Percentiles rank a stretch among this genome's conserved stretches.
Conservation (phyloP, 92 coral and sea anemone species). For the Paramuricea clavata region DNA sequence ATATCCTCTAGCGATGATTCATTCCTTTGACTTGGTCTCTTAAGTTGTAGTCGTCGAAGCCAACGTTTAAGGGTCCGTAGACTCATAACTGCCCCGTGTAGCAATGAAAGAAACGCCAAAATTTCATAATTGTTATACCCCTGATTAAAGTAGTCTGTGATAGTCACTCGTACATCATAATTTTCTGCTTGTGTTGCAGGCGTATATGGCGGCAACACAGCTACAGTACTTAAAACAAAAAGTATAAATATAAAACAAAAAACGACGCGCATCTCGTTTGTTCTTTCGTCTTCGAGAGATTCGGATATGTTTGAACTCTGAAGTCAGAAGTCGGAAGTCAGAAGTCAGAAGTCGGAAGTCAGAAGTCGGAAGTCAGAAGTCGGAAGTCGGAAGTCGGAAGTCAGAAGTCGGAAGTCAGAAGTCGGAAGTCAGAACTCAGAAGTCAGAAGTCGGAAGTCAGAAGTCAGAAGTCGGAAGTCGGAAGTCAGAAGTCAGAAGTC, state of each 20-base stretch:
- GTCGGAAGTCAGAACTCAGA: no score
- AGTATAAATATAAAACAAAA: neutral
- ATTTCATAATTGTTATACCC: slow-evolving; percentile 35
- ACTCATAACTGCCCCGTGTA: slow-evolving; percentile 27
- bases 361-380: no score
- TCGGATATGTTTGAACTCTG: no score
- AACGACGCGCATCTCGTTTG: neutral
- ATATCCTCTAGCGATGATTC: slow-evolving; percentile 20
- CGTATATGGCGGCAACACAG: neutral
- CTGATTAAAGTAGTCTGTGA: slow-evolving; percentile 27
- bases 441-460: no score
- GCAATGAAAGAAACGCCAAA: slow-evolving; percentile 14
- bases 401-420: no score
- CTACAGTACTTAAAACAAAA: neutral
- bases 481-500: no score
- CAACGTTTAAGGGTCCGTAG: slow-evolving; percentile 32
- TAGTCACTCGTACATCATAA: neutral
- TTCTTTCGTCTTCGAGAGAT: no score
- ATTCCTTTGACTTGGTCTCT: neutral
- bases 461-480: no score
- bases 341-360: no score
- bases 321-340: no score
- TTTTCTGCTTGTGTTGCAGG: neutral
- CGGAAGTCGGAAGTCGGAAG: no score
- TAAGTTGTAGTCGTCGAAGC: slow-evolving; percentile 23